A percentile compares a stretch with the other conserved stretches of the same genome.
Evolutionary conservation across 2,888 invertebrate genomes (phyloP).

Genomic region (Dryobota labecula): DNA sequence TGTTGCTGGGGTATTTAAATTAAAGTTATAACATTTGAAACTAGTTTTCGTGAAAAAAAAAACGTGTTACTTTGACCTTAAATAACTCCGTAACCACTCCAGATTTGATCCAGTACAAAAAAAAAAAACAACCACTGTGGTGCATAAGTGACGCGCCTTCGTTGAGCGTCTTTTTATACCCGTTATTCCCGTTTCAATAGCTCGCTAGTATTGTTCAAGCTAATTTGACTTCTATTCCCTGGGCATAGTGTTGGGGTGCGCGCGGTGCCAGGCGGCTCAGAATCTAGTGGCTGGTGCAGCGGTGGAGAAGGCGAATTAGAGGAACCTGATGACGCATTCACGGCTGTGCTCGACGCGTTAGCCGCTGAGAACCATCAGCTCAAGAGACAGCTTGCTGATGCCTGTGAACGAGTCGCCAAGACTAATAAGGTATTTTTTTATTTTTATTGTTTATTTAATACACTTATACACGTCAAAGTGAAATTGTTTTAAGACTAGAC

Average conservation of each 20-base stretch:
- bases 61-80: too few relatives aligned
- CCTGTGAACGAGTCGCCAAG: slow-evolving; percentile 95
- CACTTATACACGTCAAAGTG: not conserved
- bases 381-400: slow-evolving; percentile 95
- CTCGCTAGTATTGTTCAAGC: not conserved
- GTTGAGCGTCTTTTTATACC: not conserved
- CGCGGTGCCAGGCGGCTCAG: slow-evolving; percentile 88
- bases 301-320: slow-evolving; percentile 91
- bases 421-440: slow-evolving; percentile 95
- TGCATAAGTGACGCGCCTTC: not conserved
- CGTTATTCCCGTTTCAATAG: not conserved
- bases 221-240: not conserved
- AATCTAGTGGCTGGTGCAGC: slow-evolving; percentile 91
- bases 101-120: too few relatives aligned
- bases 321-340: slow-evolving; percentile 94
- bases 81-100: too few relatives aligned
- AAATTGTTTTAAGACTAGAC: not conserved
- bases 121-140: not conserved
- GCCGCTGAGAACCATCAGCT: slow-evolving; percentile 96
- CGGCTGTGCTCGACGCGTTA: slow-evolving; percentile 95
- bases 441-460: not conserved
- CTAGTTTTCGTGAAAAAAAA: too few relatives aligned
- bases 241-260: slow-evolving; percentile 86
- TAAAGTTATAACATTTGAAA: too few relatives aligned
- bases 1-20: too few relatives aligned